Conservation (phyloP, 2,888 invertebrate genomes). For the Xanthia icteritia region DNA sequence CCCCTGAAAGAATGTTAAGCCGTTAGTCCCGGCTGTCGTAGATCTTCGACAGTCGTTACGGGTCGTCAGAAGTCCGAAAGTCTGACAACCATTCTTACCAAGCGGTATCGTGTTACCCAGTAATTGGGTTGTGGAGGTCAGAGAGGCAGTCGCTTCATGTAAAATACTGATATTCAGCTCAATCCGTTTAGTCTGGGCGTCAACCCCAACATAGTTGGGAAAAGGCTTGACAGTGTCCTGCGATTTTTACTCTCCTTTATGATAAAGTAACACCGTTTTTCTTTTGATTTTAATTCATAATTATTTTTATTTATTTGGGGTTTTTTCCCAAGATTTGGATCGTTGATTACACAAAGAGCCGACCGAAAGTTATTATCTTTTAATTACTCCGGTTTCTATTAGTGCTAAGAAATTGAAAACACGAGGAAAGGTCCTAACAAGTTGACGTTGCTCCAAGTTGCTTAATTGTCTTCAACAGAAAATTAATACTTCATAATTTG, state of each 20-base stretch:
- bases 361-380: slow-evolving; percentile 49
- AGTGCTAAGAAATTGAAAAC: slow-evolving; percentile 37
- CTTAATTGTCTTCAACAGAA: slow-evolving; percentile 27
- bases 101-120: too few relatives aligned
- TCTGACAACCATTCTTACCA: too few relatives aligned
- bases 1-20: too few relatives aligned
- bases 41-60: too few relatives aligned
- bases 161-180: too few relatives aligned
- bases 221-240: too few relatives aligned
- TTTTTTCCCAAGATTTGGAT: slow-evolving; percentile 24
- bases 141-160: too few relatives aligned
- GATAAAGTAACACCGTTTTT: slow-evolving; percentile 12
- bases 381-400: slow-evolving; percentile 47
- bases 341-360: slow-evolving; percentile 44
- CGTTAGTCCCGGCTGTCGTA: too few relatives aligned
- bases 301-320: slow-evolving; percentile 36
- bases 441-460: slow-evolving; percentile 21
- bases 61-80: too few relatives aligned
- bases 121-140: too few relatives aligned
- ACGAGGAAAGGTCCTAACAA: slow-evolving; percentile 31
- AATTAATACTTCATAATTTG: slow-evolving; percentile 16
- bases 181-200: too few relatives aligned
- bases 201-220: too few relatives aligned
- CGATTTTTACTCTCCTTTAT: neutral
- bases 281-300: slow-evolving; percentile 30